Evolutionary conservation across 1,140 invertebrate genomes (phyloP), one percentile per base, ranked within the genome.

Genomic region (Musca domestica): DNA sequence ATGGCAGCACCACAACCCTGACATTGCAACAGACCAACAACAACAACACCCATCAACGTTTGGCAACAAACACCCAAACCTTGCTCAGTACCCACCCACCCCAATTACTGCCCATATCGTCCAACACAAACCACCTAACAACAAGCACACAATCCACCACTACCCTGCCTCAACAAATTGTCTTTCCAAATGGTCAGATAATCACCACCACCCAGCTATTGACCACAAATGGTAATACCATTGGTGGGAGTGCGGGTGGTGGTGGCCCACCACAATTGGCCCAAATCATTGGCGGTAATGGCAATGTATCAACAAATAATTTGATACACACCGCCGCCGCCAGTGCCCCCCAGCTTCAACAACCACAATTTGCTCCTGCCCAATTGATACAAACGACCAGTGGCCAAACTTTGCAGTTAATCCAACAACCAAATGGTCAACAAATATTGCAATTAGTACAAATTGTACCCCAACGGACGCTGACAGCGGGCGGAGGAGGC

Each of bases 181-280:
- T 82, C 14, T 68, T 82, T 51, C 77, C 80, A 15, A 82, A 81
- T 71, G 78, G 80, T 10, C 79, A 81, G 66, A 72, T 81, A n/a
- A 76, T 80, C 15, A 80, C 78, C n/a, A 78, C 80, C 14, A 73
- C 77, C 3, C 77, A 81, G 65, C 74, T 81, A 41, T 72, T 81
- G 27, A 61, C 75, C 17, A 77, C 76, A 5, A 52, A 69, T 67
- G 41, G 64, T 30, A n/a, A 67, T 49, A 51, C 65, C 48, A 30
- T 30, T 30, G 27, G 27, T 4, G 27, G 3, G 27, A 9, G 27
- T 4, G 27, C 3, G 9, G 34, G 34, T 41, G 10, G 10, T 41
- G 47, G 49, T 41, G 67, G 67, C 0, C 67, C 61, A 20, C 67
- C 64, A 22, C 64, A 66, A 54, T 25, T 66, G 15, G 30, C 68